Percentiles rank a stretch among this genome's conserved stretches.
phyloP scores from a whole-genome alignment of 2,888 invertebrate genomes.

The Hanleya hanleyi region DNA sequence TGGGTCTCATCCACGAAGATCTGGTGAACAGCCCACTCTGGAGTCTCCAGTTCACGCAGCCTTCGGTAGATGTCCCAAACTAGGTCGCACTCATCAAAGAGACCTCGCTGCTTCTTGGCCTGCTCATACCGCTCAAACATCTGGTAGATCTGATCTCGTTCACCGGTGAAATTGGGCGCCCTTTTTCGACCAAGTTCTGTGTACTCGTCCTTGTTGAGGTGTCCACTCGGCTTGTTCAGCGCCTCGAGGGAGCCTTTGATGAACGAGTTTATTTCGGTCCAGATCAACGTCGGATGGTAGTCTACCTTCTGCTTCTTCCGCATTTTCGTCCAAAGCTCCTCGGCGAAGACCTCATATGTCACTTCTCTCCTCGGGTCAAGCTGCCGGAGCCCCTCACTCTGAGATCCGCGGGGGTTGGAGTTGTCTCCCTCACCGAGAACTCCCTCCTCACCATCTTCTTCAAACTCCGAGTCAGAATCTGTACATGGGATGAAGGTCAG shows the following conservation, averaged over 20 bases:
- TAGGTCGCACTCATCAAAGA: conserved; percentile 60
- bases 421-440: conserved; percentile 38
- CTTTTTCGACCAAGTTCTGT: conserved; percentile 50
- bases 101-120: conserved; percentile 38
- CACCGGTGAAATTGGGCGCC: conserved; percentile 55
- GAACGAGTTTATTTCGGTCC: conserved; percentile 67
- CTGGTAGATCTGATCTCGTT: conserved; percentile 47
- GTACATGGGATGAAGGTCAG: conserved; percentile 41
- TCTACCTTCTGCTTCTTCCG: conserved; percentile 35
- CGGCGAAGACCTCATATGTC: conserved; percentile 59
- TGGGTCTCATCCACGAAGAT: conserved; percentile 68
- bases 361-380: conserved; percentile 56
- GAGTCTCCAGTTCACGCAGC: conserved; percentile 22
- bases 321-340: conserved; percentile 55
- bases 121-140: conserved; percentile 48
- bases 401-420: background rate
- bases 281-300: conserved; percentile 60
- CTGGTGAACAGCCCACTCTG: conserved; percentile 51
- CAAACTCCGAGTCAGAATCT: conserved; percentile 46
- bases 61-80: conserved; percentile 43
- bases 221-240: conserved; percentile 42
- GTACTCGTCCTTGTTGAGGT: conserved; percentile 47
- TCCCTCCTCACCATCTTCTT: conserved; percentile 35
- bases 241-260: conserved; percentile 62
- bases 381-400: too few species aligned